phyloP scores from a whole-genome alignment of 2,797 vertebrate species.

The Nyctibius grandis region DNA sequence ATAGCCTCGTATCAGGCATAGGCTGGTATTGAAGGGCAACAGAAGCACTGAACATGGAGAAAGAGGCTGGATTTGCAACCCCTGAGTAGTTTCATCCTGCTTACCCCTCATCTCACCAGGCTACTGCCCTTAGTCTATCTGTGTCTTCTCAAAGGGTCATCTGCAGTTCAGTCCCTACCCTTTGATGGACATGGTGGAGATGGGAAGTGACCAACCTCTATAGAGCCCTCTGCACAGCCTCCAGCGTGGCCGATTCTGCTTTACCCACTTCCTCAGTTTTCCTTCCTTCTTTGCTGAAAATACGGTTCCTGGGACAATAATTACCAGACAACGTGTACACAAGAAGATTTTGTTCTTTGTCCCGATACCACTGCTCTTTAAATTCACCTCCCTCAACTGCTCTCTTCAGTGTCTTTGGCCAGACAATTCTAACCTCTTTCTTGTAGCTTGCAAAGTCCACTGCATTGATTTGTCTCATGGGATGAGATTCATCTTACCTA shows the following conservation, averaged over 20 bases:
- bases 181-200: background rate
- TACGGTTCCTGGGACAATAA: background rate
- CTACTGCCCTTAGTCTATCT: background rate
- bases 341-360: background rate
- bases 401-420: background rate
- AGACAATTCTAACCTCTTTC: background rate
- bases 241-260: background rate
- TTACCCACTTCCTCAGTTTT: background rate
- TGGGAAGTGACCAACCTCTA: background rate
- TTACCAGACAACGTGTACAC: background rate
- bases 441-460: background rate
- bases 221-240: background rate
- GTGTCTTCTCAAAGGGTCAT: background rate
- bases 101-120: background rate
- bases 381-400: background rate
- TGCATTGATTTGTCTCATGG: background rate
- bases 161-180: background rate
- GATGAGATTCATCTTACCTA: background rate
- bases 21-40: background rate
- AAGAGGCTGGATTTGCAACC: background rate
- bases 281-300: background rate
- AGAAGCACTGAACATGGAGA: background rate
- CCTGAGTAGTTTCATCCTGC: background rate
- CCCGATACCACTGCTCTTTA: background rate
- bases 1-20: accelerated